These are phyloP conservation scores for Coptodon bakossiorum DNA, from an alignment of 2,113 vertebrate species.

Conservation along the genomic window DNA sequence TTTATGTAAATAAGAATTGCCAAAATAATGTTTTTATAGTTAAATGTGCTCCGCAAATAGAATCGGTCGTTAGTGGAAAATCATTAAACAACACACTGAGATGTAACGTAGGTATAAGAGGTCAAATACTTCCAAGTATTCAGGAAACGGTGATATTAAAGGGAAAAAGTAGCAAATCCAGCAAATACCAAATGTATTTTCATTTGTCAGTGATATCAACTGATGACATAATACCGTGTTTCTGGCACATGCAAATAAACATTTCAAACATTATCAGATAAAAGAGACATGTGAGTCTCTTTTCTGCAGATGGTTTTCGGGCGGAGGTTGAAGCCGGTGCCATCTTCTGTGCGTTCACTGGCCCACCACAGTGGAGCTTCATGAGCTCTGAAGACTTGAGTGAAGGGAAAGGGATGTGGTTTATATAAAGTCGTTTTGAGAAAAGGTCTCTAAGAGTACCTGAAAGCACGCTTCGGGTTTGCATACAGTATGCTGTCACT, in stretches of 20 bases:
- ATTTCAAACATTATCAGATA: background rate
- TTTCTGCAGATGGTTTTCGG: background rate
- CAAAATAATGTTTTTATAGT: background rate
- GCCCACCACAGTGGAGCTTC: background rate
- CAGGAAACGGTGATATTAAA: background rate
- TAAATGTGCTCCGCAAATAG: background rate
- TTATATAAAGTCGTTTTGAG: constrained; percentile 12
- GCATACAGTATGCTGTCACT: background rate
- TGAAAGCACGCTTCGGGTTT: background rate
- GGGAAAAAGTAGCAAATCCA: background rate
- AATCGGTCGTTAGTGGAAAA: background rate
- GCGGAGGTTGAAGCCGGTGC: background rate
- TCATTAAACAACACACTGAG: background rate
- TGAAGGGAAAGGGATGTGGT: constrained; percentile 56
- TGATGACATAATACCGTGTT: background rate
- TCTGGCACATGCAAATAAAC: background rate
- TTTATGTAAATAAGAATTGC: background rate
- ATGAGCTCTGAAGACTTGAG: background rate
- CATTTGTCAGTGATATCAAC: background rate
- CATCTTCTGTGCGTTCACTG: background rate
- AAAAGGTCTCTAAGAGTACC: background rate
- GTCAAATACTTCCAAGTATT: background rate
- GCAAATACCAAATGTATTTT: background rate
- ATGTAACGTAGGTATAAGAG: background rate
- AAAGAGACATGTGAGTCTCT: background rate